phyloP scores from a whole-genome alignment of 2,797 vertebrate species.

The Nannoperca australis region DNA sequence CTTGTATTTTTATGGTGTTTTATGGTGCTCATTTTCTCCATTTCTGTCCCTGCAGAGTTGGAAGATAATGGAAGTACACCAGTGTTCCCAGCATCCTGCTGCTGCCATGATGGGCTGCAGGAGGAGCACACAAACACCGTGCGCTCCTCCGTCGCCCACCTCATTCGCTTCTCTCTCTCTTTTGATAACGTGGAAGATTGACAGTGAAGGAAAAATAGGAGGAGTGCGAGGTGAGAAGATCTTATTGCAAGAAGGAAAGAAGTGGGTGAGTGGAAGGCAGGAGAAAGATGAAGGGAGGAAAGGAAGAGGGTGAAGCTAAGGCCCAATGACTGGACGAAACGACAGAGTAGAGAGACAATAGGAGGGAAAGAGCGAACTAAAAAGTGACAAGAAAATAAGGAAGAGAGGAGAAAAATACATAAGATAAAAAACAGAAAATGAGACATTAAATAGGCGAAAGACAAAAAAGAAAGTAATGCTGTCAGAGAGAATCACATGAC shows the following conservation, averaged over 20 bases:
- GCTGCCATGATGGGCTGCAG: neutral
- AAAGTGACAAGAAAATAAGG: neutral
- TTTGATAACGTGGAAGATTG: neutral
- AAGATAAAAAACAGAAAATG: too few relatives aligned
- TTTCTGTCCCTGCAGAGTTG: neutral
- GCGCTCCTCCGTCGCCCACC: fast-evolving
- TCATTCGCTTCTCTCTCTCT: neutral
- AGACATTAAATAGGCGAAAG: too few relatives aligned
- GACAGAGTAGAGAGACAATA: too few relatives aligned
- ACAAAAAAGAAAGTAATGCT: neutral
- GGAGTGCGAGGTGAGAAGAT: neutral
- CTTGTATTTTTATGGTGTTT: too few relatives aligned
- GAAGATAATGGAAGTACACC: constrained; percentile 16
- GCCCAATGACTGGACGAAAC: too few relatives aligned
- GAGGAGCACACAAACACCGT: neutral
- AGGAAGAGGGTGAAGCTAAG: too few relatives aligned
- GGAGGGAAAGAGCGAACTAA: too few relatives aligned
- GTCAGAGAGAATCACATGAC: neutral
- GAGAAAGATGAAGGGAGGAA: too few relatives aligned
- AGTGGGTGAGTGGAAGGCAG: neutral
- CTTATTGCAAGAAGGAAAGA: neutral
- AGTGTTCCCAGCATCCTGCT: constrained; percentile 9
- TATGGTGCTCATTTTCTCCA: neutral
- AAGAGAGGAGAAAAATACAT: too few relatives aligned
- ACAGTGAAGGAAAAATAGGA: neutral